phyloP scores from a whole-genome alignment of 2,888 invertebrate genomes.

The Nymphalis urticae region DNA sequence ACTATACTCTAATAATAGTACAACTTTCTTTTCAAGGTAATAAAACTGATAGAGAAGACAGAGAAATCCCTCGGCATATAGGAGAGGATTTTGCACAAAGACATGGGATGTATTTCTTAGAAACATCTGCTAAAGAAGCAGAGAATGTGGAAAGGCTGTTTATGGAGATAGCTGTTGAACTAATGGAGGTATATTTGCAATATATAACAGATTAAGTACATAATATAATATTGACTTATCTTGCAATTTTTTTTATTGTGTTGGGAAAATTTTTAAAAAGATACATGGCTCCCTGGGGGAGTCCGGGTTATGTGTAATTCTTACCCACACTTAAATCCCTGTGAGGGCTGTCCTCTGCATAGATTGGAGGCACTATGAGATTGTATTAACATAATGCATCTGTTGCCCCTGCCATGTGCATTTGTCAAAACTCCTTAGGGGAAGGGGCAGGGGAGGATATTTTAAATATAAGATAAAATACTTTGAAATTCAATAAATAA shows the following conservation, averaged over 20 bases:
- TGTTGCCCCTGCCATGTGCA: too few relatives aligned
- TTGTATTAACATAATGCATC: too few relatives aligned
- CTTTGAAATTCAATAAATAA: too few relatives aligned
- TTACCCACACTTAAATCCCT: too few relatives aligned
- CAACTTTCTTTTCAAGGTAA: conserved; percentile 84
- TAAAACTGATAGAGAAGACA: conserved; percentile 97
- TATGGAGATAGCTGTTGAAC: conserved; percentile 96
- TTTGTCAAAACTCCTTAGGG: too few relatives aligned
- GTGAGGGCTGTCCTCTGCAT: too few relatives aligned
- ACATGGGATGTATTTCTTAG: conserved; percentile 98
- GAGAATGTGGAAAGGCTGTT: conserved; percentile 98
- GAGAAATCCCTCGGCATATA: conserved; percentile 96
- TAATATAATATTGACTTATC: too few relatives aligned
- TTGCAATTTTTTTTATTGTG: neutral
- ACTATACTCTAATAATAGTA: neutral
- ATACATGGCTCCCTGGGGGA: neutral
- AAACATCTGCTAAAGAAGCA: conserved; percentile 98
- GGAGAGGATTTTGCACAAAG: conserved; percentile 97
- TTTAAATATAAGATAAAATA: too few relatives aligned
- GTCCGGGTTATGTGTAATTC: too few relatives aligned
- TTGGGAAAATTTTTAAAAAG: neutral
- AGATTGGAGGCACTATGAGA: too few relatives aligned
- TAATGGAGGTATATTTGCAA: conserved; percentile 85
- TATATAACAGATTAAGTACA: neutral
- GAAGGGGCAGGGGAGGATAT: too few relatives aligned